Base-by-base conservation (phyloP, 2,113 vertebrate genomes). In the Copsychus sechellarum region DNA sequence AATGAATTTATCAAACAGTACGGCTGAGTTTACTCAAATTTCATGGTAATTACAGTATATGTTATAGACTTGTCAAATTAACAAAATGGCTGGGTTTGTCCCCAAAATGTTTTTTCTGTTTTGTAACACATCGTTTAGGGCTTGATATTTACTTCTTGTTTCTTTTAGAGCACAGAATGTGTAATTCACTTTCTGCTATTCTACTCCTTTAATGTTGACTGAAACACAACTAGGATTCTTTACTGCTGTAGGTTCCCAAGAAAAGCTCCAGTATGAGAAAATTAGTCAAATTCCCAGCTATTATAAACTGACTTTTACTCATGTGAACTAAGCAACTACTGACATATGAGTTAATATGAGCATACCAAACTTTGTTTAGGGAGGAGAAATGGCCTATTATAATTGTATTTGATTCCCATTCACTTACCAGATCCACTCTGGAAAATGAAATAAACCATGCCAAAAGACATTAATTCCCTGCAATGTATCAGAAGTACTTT, bases 371-470 rank as follows among this genome's bases (percentile, higher is more conserved):
- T 96, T 97, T 94, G 96, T 92, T 97, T 93, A 94, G 84, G 84
- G 60, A 93, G 90, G 78, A 92, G 72, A 96, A 96, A 95, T 81
- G 69, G 73, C 56, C 91, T 92, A 94, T 88, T 95, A 92, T 77
- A 94, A 96, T 95, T 94, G 84, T 69, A 93, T 94, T 92, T 94
- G 84, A 93, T 90, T 91, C 84, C 62, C 83, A 77, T 93, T 95
- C 94, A 93, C 81, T 93, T 91, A 93, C 86, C 79, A 94, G 80
- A 96, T 86, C 88, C 70, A 85, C 84, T 96, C 83, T 86, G 92
- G 86, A 94, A 97, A 97, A 95, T 92, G 79, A 95, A 96, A 94
- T 95, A 97, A 94, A 93, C 82, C 93, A 93, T 79, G 90, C 88
- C 95, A 96, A 92, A 95, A 96, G 76, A 94, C 92, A 96, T 96